Evolutionary conservation across 2,888 invertebrate genomes (phyloP).

Genomic region (Stenurella melanura): DNA sequence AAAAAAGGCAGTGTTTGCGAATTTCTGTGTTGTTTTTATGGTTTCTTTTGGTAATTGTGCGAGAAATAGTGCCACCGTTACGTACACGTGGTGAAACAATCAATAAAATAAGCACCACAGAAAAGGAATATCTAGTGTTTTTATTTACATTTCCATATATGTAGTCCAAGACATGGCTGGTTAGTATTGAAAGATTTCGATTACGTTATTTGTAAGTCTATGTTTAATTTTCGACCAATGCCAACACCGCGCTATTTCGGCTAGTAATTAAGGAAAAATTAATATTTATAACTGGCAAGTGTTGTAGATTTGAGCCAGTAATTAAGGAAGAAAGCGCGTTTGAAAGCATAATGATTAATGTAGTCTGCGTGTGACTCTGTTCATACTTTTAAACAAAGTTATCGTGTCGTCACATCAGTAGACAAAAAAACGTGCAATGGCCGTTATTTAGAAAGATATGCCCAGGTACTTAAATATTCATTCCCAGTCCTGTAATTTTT

Average conservation of each 20-base stretch:
- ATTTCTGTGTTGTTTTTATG: slow-evolving; percentile 8
- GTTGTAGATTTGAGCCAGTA: background rate
- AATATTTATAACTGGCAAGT: slow-evolving; percentile 3
- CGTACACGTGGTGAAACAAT: slow-evolving; percentile 31
- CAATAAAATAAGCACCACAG: slow-evolving; percentile 30
- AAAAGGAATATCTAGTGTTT: slow-evolving; percentile 11
- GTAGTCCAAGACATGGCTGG: slow-evolving; percentile 31
- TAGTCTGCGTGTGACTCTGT: background rate
- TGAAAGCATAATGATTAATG: background rate
- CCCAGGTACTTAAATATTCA: background rate
- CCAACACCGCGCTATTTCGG: background rate
- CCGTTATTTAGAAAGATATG: background rate
- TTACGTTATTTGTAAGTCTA: background rate
- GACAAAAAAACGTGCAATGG: background rate
- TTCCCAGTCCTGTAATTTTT: background rate
- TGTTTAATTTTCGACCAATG: background rate
- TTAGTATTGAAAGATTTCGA: slow-evolving; percentile 23
- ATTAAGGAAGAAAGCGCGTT: slow-evolving; percentile 1
- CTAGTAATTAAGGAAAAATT: background rate
- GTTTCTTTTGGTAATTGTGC: slow-evolving; percentile 13
- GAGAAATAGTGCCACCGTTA: slow-evolving; percentile 6
- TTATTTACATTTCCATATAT: slow-evolving; percentile 16
- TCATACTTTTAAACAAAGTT: background rate
- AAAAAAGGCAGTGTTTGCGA: slow-evolving; percentile 17
- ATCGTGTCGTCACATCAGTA: background rate